Evolutionary conservation across 2,888 invertebrate genomes (phyloP).

Genomic region (Torymus texanus): DNA sequence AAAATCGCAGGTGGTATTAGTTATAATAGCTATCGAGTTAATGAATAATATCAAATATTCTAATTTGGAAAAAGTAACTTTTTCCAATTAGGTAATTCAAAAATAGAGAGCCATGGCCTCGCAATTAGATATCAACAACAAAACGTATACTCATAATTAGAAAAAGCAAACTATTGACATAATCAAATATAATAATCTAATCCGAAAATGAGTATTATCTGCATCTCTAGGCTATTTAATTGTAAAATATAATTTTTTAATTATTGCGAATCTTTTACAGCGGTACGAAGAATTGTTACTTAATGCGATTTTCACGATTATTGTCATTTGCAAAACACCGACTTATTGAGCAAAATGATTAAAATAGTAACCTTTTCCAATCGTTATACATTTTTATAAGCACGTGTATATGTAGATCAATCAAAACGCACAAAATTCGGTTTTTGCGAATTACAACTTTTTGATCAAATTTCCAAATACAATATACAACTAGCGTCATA

Average conservation of each 20-base stretch:
- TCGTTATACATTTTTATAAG: conserved; percentile 1
- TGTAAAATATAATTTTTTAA: conserved; percentile 16
- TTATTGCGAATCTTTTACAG: conserved; percentile 11
- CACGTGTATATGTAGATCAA: background rate
- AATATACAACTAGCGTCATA: conserved; percentile 24
- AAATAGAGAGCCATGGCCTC: conserved; percentile 40
- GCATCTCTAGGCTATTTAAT: conserved; percentile 24
- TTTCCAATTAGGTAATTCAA: conserved; percentile 28
- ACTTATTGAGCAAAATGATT: background rate
- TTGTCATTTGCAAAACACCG: conserved; percentile 11
- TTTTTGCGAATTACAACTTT: conserved; percentile 6
- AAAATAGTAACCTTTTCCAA: conserved; percentile 13
- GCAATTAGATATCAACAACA: conserved; percentile 39
- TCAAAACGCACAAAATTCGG: conserved; percentile 35
- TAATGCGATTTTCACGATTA: conserved; percentile 39
- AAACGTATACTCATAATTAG: conserved; percentile 36
- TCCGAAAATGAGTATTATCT: conserved; percentile 43
- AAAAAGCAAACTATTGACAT: conserved; percentile 23
- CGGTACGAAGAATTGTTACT: conserved; percentile 48
- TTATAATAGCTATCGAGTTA: conserved; percentile 12
- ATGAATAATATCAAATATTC: conserved; percentile 27
- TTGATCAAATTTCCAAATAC: background rate
- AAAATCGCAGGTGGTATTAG: conserved; percentile 30
- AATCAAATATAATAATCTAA: conserved; percentile 37
- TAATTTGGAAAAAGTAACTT: conserved; percentile 32